Evolutionary conservation across 23 tunicate genomes (phyloP), one percentile per base, ranked within the genome.

Genomic region (Phallusia fumigata): DNA sequence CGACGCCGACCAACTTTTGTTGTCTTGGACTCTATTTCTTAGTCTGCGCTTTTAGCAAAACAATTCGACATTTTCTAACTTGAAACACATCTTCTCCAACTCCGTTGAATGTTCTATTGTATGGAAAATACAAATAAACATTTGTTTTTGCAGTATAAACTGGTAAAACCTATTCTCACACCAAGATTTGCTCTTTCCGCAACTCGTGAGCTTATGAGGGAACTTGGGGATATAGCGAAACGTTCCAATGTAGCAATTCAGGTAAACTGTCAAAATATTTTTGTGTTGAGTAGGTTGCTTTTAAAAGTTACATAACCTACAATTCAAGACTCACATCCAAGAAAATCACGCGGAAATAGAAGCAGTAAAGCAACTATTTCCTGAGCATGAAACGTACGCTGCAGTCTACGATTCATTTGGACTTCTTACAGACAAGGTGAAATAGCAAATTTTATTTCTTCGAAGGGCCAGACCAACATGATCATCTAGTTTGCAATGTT

Each of bases 101-200:
- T n/a, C n/a, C n/a, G n/a, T n/a, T n/a, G n/a, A n/a, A n/a, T n/a
- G n/a, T n/a, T n/a, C n/a, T n/a, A n/a, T n/a, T n/a, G n/a, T n/a
- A n/a, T n/a, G n/a, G n/a, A n/a, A n/a, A n/a, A n/a, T n/a, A n/a
- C n/a, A n/a, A n/a, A n/a, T n/a, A n/a, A n/a, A n/a, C n/a, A n/a
- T 35, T 78, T 40, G 24, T 3, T 78, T 78, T 73, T 76, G 26
- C 13, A 72, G 47, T 72, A 49, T 18, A 10, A 40, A 18, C 36
- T 82, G 65, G 52, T 82, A 40, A 76, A 82, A 72, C 86, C 86
- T 2, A 82, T 82, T n/a, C 32, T 82, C 0, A 82, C 86, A 30
- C 86, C 86, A 28, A 32, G 86, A 8, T 82, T 82, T 82, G 86
- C 86, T 28, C 52, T 82, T 40, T 72, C 86, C 28, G 22, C 82